Percentiles rank a stretch among this genome's conserved stretches.
These are phyloP conservation scores for Andricus curvator DNA, from an alignment of 2,888 invertebrate species.

Conservation along the genomic window DNA sequence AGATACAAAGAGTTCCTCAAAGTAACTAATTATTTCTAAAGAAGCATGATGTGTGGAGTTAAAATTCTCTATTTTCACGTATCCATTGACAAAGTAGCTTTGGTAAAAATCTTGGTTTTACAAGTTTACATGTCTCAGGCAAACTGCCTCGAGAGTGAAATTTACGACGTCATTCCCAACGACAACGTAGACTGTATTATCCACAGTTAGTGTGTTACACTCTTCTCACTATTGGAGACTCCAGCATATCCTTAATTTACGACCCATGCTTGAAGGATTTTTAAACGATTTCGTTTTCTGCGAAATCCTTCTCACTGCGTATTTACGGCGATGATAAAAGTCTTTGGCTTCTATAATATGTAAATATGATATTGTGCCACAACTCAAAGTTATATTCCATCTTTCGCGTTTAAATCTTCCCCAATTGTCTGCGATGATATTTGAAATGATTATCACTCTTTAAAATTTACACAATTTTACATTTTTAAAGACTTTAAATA, in stretches of 20 bases:
- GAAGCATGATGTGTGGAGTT: neutral
- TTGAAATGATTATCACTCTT: neutral
- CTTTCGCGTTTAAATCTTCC: neutral
- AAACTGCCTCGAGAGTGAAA: conserved; percentile 48
- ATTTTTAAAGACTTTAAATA: neutral
- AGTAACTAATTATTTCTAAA: neutral
- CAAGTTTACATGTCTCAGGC: neutral
- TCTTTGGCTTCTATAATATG: conserved; percentile 31
- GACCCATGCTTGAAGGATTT: conserved; percentile 47
- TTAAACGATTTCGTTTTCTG: conserved; percentile 45
- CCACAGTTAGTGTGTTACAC: conserved; percentile 48
- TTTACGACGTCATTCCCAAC: conserved; percentile 53
- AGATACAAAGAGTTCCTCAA: neutral
- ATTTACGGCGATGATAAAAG: conserved; percentile 40
- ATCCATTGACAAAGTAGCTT: neutral
- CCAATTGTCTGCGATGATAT: neutral
- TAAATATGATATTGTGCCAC: conserved; percentile 27
- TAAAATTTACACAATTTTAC: neutral
- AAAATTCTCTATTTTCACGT: neutral
- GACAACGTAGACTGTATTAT: conserved; percentile 53
- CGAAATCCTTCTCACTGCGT: conserved; percentile 45
- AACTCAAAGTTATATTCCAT: neutral
- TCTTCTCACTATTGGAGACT: conserved; percentile 50
- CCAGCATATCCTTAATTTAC: conserved; percentile 51
- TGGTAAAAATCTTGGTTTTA: neutral